These are phyloP conservation scores for Cheilosia scutellata DNA, from an alignment of 2,888 invertebrate species.

Conservation along the genomic window DNA sequence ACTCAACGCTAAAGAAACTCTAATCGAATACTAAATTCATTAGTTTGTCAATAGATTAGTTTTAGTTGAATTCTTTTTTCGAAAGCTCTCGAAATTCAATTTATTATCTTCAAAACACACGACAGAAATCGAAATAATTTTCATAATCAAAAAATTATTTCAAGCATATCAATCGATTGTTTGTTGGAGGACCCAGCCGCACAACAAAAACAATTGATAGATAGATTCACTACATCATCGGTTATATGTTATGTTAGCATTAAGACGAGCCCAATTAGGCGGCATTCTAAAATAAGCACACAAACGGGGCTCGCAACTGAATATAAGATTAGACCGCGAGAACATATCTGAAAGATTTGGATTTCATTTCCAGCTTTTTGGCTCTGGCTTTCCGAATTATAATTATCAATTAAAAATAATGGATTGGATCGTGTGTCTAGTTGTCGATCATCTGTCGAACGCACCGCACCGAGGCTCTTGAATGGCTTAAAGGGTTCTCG, in stretches of 20 bases:
- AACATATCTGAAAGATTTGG: constrained; percentile 40
- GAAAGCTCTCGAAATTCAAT: constrained; percentile 21
- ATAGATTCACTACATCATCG: constrained; percentile 45
- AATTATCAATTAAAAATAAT: constrained; percentile 43
- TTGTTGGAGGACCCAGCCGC: constrained; percentile 36
- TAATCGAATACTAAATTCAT: constrained; percentile 69
- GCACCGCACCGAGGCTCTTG: not conserved
- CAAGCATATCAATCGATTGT: constrained; percentile 70
- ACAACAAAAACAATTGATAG: constrained; percentile 58
- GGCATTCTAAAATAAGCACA: constrained; percentile 36
- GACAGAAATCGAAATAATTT: constrained; percentile 59
- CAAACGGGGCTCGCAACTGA: constrained; percentile 15
- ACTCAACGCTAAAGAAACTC: constrained; percentile 62
- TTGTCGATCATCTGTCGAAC: constrained; percentile 58
- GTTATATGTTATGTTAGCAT: constrained; percentile 3
- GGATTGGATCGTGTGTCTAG: constrained; percentile 27
- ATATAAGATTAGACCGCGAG: constrained; percentile 54
- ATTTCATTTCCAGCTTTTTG: constrained; percentile 2
- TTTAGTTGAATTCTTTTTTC: constrained; percentile 28
- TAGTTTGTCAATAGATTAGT: constrained; percentile 69
- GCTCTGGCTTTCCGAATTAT: constrained; percentile 24
- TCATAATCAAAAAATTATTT: constrained; percentile 53
- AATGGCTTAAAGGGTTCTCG: constrained; percentile 1
- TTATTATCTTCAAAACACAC: constrained; percentile 59
- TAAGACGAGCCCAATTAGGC: constrained; percentile 30